phyloP scores from a whole-genome alignment of 1,140 invertebrate genomes.

The Scaptodrosophila lebanonensis region DNA sequence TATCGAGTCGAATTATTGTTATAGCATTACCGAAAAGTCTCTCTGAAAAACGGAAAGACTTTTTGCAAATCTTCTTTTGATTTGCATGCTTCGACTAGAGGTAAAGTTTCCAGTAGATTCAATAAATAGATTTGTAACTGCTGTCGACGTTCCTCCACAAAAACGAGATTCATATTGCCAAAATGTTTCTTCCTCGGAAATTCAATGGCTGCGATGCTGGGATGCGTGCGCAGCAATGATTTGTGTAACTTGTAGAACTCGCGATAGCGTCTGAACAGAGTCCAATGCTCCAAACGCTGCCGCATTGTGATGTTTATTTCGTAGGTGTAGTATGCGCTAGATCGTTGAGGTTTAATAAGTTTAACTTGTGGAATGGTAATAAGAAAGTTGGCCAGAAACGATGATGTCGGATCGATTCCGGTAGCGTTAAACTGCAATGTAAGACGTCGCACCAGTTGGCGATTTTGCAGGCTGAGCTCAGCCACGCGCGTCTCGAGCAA shows the following conservation, averaged over 20 bases:
- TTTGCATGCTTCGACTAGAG: conserved; percentile 81
- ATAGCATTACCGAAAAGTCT: conserved; percentile 33
- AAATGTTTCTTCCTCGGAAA: conserved; percentile 94
- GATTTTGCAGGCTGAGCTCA: conserved; percentile 60
- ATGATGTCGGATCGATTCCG: conserved; percentile 61
- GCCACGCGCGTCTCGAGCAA: conserved; percentile 66
- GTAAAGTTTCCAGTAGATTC: conserved; percentile 83
- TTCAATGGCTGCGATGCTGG: conserved; percentile 84
- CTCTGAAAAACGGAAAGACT: conserved; percentile 67
- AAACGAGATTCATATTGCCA: conserved; percentile 89
- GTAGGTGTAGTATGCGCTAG: conserved; percentile 58
- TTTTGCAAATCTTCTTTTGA: conserved; percentile 64
- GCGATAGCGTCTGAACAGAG: conserved; percentile 90
- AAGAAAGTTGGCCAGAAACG: conserved; percentile 63
- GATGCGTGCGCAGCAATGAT: conserved; percentile 86
- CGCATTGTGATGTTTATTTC: conserved; percentile 72
- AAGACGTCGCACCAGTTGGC: conserved; percentile 56
- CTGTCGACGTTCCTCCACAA: conserved; percentile 87
- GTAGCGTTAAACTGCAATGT: conserved; percentile 66
- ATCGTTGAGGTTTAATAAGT: conserved; percentile 42
- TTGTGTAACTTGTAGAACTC: conserved; percentile 89
- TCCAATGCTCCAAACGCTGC: conserved; percentile 89
- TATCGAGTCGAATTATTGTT: too few species aligned
- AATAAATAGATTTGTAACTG: conserved; percentile 87
- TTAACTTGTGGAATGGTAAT: conserved; percentile 75